Evolutionary conservation across 2,888 invertebrate genomes (phyloP).

Genomic region (Hypselothyrea guttata): DNA sequence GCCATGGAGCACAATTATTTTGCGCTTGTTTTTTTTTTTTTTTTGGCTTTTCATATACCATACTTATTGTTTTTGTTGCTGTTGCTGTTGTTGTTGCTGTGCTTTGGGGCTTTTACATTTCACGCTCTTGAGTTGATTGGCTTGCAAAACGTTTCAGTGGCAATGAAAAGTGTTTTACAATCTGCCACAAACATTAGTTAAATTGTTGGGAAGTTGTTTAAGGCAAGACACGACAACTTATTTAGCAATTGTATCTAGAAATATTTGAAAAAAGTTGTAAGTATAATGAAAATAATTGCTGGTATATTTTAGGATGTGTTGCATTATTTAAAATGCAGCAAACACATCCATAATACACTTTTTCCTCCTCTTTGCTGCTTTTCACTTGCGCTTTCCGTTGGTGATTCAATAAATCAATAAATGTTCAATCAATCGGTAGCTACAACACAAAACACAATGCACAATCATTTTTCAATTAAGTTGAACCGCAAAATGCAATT

Average conservation of each 20-base stretch:
- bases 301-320: too few relatives aligned
- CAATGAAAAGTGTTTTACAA: constrained; percentile 58
- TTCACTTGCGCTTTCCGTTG: constrained; percentile 63
- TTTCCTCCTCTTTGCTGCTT: constrained; percentile 1
- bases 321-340: too few relatives aligned
- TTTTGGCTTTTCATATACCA: constrained; percentile 20
- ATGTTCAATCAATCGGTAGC: constrained; percentile 26
- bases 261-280: too few relatives aligned
- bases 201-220: neutral
- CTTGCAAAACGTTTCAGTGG: constrained; percentile 62
- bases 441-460: constrained; percentile 16
- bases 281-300: too few relatives aligned
- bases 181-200: neutral
- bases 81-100: neutral
- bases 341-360: neutral
- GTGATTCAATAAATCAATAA: constrained; percentile 43
- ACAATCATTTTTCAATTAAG: constrained; percentile 56
- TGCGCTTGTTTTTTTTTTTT: constrained; percentile 20
- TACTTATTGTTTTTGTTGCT: constrained; percentile 4
- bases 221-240: neutral
- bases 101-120: constrained; percentile 54
- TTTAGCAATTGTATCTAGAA: neutral
- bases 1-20: constrained; percentile 45
- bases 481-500: constrained; percentile 58
- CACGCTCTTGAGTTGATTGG: constrained; percentile 75